Conservation (phyloP, 2,113 vertebrate genomes). For the Chloropsis hardwickii region DNA sequence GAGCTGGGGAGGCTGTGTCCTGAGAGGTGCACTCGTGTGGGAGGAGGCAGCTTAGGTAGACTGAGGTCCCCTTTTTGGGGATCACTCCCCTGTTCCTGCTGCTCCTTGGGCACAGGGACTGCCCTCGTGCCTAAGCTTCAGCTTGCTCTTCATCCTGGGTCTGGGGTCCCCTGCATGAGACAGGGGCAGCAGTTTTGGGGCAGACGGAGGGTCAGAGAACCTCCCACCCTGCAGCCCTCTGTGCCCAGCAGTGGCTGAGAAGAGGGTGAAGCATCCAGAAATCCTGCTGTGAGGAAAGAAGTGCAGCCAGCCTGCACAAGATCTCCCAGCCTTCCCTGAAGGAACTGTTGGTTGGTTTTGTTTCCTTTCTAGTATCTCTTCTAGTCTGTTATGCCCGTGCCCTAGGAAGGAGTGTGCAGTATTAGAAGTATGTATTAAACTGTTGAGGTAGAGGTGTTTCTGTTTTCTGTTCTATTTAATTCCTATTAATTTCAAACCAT, state of each 20-base stretch:
- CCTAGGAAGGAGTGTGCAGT: background rate
- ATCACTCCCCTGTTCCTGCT: background rate
- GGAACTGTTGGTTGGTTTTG: background rate
- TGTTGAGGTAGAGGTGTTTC: background rate
- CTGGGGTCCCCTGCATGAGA: background rate
- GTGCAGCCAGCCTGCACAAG: background rate
- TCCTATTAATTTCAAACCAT: background rate
- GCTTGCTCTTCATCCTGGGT: background rate
- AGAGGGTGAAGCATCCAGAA: background rate
- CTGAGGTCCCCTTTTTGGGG: background rate
- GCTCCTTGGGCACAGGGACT: background rate
- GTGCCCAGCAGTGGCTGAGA: background rate
- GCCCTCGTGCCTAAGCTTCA: background rate
- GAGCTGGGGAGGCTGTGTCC: background rate
- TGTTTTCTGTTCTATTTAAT: background rate
- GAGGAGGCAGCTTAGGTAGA: background rate
- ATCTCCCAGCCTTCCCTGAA: background rate
- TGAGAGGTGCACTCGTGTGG: background rate
- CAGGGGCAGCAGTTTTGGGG: background rate
- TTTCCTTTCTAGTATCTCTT: background rate
- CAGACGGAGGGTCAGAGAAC: background rate
- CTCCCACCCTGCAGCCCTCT: background rate
- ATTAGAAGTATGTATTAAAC: background rate
- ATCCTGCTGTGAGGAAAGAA: background rate
- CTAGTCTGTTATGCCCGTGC: fast-evolving